A percentile compares a stretch with the other conserved stretches of the same genome.
Conservation (phyloP, 2,797 vertebrate species). For the Ibycter americanus region DNA sequence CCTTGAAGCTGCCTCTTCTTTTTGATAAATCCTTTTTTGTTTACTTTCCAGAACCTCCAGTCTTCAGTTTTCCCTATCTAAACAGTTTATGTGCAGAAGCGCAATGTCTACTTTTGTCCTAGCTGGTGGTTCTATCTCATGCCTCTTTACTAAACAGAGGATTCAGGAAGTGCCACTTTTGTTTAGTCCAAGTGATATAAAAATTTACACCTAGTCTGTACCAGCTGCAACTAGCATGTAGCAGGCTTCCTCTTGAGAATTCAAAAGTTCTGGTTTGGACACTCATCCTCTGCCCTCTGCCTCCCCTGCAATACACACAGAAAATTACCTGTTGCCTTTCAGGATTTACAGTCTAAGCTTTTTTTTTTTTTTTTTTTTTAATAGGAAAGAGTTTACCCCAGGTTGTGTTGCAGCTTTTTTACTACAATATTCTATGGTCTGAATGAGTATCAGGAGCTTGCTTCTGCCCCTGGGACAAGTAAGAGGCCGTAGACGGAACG, state of each 20-base stretch:
- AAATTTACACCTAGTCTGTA: background rate
- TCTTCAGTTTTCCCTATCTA: background rate
- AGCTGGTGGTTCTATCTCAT: background rate
- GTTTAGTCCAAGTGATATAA: background rate
- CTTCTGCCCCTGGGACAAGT: background rate
- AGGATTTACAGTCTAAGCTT: rapidly evolving
- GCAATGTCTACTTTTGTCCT: background rate
- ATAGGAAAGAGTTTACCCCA: background rate
- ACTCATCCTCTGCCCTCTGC: background rate
- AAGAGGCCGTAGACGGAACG: background rate
- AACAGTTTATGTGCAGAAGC: background rate
- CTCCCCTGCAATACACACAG: background rate
- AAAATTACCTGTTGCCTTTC: background rate
- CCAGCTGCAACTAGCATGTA: background rate
- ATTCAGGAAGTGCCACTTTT: background rate
- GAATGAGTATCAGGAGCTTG: background rate
- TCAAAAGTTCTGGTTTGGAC: background rate
- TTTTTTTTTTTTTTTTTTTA: background rate
- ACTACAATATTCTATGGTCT: background rate
- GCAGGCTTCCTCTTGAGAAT: background rate
- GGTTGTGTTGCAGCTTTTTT: background rate
- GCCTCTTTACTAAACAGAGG: background rate
- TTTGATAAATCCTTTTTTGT: background rate
- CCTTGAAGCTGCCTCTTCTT: background rate
- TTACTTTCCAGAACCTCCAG: background rate